Evolutionary conservation across 2,888 invertebrate genomes (phyloP), one percentile per base, ranked within the genome.

Genomic region (Tetranychus piercei): DNA sequence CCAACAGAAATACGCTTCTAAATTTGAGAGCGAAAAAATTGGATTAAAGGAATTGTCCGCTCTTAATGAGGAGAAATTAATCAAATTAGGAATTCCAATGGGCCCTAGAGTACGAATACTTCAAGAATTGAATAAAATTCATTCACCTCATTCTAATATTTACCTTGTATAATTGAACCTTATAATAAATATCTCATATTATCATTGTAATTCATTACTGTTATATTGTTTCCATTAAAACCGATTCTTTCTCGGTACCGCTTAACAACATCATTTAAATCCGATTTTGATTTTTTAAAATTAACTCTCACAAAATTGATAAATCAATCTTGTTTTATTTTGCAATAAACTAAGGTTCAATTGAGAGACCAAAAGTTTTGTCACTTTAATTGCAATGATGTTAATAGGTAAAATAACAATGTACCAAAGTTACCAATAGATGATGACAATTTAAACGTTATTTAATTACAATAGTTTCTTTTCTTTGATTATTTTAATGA

Each of bases 21-120:
- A 71, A 44, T 71, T 71, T 71, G 71, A 71, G 7, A 43, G 34
- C n/a, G 71, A 71, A 44, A 71, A 71, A 44, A 89, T 91, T 0
- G 92, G 92, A 8, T 90, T 94, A 84, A 89, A 92, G 55, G 94
- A 94, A 82, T 84, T 94, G 76, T 93, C 93, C 0, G 93, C 92
- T 84, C 85, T 94, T 78, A 91, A 90, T 0, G 94, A 94, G 81
- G 92, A 93, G 79, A 86, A 90, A 75, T 85, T 94, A 6, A 88
- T 91, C 79, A 91, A 91, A 76, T 87, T 94, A 81, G 92, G 93
- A 0, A 89, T 94, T n/a, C 93, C 94, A 0, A 84, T 94, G 80
- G 94, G 93, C 11, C 93, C 94, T 1, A 83, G 93, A 78, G 86
- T 92, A 80, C 86, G 93, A 80, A 93, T 94, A 80, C 85, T 93